Evolutionary conservation across 2,797 vertebrate species (phyloP).

Genomic region (Hephaestus fuliginosus): DNA sequence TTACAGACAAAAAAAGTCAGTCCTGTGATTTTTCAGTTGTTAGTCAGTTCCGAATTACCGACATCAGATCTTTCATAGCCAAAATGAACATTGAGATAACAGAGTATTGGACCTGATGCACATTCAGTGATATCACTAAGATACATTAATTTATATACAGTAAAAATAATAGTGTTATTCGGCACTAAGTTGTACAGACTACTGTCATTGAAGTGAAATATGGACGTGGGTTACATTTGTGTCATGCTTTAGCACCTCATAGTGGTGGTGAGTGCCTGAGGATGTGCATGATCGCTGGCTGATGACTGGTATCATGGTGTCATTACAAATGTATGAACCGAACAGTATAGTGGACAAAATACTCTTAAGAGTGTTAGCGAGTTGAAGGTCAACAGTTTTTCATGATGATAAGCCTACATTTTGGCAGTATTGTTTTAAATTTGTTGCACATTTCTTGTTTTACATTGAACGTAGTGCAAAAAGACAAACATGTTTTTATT

Average conservation of each 20-base stretch:
- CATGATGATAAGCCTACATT: conserved; percentile 16
- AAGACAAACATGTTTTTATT: conserved; percentile 70
- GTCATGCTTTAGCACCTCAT: conserved; percentile 51
- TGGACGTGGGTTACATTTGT: conserved; percentile 45
- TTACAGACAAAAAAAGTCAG: conserved; percentile 20
- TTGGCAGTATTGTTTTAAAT: conserved; percentile 58
- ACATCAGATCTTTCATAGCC: conserved; percentile 43
- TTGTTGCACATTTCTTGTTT: conserved; percentile 70
- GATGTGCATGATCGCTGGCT: conserved; percentile 58
- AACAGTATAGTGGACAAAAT: conserved; percentile 38
- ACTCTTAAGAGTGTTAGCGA: conserved; percentile 46
- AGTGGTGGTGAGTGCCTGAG: conserved; percentile 49
- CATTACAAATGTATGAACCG: conserved; percentile 46
- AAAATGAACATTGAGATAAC: conserved; percentile 40
- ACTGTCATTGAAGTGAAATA: conserved; percentile 55
- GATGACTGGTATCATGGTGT: conserved; percentile 50
- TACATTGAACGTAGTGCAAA: conserved; percentile 50
- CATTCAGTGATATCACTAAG: conserved; percentile 29
- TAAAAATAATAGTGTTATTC: conserved; percentile 55
- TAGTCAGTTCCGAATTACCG: conserved; percentile 43
- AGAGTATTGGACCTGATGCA: conserved; percentile 41
- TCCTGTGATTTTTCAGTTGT: conserved; percentile 7
- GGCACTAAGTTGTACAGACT: conserved; percentile 65
- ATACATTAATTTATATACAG: conserved; percentile 49
- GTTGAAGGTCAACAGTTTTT: conserved; percentile 35